phyloP scores from a whole-genome alignment of 2,888 invertebrate genomes.

The Tortrix viridana region DNA sequence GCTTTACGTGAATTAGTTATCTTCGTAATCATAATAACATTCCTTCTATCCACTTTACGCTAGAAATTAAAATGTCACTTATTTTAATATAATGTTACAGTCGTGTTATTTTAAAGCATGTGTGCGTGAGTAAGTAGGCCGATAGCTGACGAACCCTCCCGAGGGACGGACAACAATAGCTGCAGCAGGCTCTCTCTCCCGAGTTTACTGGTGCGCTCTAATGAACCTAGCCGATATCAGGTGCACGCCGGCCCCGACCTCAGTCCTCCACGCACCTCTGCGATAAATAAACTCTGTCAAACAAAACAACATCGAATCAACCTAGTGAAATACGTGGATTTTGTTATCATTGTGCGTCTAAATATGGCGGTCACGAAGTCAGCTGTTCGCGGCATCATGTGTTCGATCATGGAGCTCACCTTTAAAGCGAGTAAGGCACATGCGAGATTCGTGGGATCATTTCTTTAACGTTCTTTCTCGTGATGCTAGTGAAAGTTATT shows the following conservation, averaged over 20 bases:
- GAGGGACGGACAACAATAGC: constrained; percentile 80
- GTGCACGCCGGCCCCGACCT: constrained; percentile 53
- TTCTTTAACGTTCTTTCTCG: constrained; percentile 24
- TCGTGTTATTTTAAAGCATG: constrained; percentile 51
- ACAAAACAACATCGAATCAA: constrained; percentile 8
- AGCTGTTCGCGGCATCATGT: constrained; percentile 78
- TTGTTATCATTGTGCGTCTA: constrained; percentile 12
- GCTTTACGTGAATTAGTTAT: not conserved
- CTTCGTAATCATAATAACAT: constrained; percentile 6
- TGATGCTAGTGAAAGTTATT: constrained; percentile 37
- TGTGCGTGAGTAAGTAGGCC: constrained; percentile 66
- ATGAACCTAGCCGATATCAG: constrained; percentile 69
- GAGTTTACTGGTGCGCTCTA: constrained; percentile 78
- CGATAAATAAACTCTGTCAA: constrained; percentile 46
- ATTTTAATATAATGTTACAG: constrained; percentile 8
- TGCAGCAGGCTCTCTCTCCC: constrained; percentile 69
- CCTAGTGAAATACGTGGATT: constrained; percentile 25
- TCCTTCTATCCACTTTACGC: not conserved
- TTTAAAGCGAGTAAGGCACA: constrained; percentile 80
- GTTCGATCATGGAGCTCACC: constrained; percentile 79
- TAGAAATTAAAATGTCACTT: constrained; percentile 12
- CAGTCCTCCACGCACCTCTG: constrained; percentile 65
- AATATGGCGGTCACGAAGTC: constrained; percentile 76
- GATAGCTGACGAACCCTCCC: constrained; percentile 69
- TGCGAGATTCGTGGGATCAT: constrained; percentile 29